Percentiles rank a stretch among this genome's conserved stretches.
These are phyloP conservation scores for Scalopus aquaticus DNA, from an alignment of 2,113 vertebrate species.

Conservation along the genomic window DNA sequence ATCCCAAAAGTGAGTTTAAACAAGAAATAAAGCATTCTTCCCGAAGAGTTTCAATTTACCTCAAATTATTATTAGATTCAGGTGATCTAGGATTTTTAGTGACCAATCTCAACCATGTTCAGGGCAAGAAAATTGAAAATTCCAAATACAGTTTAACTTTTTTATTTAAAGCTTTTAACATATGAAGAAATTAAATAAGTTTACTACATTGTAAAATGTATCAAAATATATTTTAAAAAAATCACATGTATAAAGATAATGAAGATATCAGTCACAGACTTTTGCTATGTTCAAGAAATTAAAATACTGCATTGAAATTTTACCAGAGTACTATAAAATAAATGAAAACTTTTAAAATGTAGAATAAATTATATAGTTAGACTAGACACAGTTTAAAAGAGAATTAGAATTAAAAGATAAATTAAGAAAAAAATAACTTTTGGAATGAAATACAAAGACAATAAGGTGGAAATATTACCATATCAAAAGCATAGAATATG, in stretches of 20 bases:
- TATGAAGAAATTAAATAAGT: background rate
- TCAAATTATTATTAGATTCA: background rate
- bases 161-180: background rate
- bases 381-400: background rate
- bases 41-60: background rate
- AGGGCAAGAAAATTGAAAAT: background rate
- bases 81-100: background rate
- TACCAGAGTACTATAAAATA: background rate
- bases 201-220: background rate
- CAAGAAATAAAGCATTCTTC: background rate
- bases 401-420: background rate
- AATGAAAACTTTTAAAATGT: background rate
- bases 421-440: background rate
- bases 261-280: background rate
- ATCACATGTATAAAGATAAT: background rate
- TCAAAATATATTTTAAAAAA: background rate
- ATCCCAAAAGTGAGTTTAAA: background rate
- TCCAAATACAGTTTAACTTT: background rate
- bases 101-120: background rate
- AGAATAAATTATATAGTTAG: background rate
- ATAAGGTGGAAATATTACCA: background rate
- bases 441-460: background rate
- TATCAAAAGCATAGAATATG: background rate
- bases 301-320: background rate
- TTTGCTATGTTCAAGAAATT: background rate